Evolutionary conservation across 2,113 vertebrate genomes (phyloP).

Genomic region (Podarcis muralis): DNA sequence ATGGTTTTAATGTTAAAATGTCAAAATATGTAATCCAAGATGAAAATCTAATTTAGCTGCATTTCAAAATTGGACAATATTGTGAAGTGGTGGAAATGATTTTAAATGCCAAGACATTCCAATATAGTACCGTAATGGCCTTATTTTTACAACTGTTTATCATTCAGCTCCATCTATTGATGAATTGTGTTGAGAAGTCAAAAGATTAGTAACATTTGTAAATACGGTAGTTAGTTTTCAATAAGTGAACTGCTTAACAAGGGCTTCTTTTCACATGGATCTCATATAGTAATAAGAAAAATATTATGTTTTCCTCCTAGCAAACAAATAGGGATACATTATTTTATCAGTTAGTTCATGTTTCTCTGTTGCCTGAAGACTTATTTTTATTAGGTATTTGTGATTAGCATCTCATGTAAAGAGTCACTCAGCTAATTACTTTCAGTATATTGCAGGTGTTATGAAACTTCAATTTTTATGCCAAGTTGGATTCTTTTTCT

Average conservation of each 20-base stretch:
- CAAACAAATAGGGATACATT: neutral
- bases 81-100: neutral
- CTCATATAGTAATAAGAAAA: neutral
- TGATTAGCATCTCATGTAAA: constrained; percentile 5
- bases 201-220: neutral
- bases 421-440: neutral
- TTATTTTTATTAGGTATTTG: constrained; percentile 18
- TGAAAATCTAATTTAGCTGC: neutral
- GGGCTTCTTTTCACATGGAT: neutral
- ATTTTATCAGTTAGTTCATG: neutral
- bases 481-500: neutral
- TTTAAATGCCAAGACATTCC: neutral
- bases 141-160: neutral
- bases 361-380: neutral
- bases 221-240: constrained; percentile 15
- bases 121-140: constrained; percentile 1
- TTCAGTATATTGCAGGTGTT: constrained; percentile 13
- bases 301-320: neutral
- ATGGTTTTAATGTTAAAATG: neutral
- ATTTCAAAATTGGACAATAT: neutral
- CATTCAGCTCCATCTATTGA: neutral
- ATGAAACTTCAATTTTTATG: neutral
- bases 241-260: neutral
- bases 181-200: neutral
- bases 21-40: neutral